Evolutionary conservation across 2,113 vertebrate species (phyloP), one percentile per base, ranked within the genome.

Genomic region (Synodontis membranacea): DNA sequence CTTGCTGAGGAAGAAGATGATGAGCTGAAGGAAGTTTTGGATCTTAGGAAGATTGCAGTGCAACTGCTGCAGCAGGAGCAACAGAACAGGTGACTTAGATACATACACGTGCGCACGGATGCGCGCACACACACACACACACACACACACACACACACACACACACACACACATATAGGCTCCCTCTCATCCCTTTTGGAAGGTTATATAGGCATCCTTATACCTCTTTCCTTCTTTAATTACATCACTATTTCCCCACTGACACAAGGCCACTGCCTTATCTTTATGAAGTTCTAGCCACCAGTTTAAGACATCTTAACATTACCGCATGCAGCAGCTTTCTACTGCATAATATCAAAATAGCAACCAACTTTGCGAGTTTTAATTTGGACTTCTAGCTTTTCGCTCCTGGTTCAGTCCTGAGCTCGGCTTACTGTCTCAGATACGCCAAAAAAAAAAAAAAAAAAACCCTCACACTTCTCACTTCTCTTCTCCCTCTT

Each of bases 1-100:
- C 92, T 97, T 85, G 92, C 93, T 75, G 97, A 98, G 82, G 95
- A 95, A 80, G 95, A 96, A 28, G 97, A 97, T 28, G 96, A 98
- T 86, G 97, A 98, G 84, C 93, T 99, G 89, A 98, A 97, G 91
- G 97, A 98, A 92, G 97, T 99, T 85, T 94, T 97, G 90, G 97
- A 99, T 90, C 92, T 99, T 91, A 97, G 97, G 93, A 98, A 98
- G 95, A 98, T 99, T 86, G 97, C 97, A 3, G 96, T 97, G 83
- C 97, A 99, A 87, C 95, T 99, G 80, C 86, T 99, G 88, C 97
- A 99, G 90, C 98, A 99, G 91, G 98, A 99, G 84, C 97, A 97
- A 88, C 98, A 98, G 91, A 98, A 96, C 93, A 96, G 98, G 98
- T 99, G 93, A 4, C 37, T 52, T 5, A 66, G 39, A 68, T 6